Percentiles rank a stretch among this genome's conserved stretches.
phyloP scores from a whole-genome alignment of 2,113 vertebrate genomes.

The Zosterops japonicus region DNA sequence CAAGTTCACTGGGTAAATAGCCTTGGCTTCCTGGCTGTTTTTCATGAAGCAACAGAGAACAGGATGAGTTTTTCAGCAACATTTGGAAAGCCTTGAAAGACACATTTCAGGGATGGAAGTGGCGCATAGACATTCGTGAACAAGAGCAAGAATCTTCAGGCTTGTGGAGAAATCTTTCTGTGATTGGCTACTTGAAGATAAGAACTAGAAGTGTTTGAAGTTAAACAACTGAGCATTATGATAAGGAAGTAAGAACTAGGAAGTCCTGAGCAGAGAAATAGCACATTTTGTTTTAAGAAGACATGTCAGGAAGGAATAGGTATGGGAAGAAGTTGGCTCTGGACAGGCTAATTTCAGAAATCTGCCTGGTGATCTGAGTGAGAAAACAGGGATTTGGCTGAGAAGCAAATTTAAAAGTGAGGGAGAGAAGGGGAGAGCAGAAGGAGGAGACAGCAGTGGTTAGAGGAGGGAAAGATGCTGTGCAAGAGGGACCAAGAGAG shows the following conservation, averaged over 20 bases:
- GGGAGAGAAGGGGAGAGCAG: neutral
- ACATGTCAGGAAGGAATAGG: neutral
- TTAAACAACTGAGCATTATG: accelerated
- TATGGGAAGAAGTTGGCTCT: neutral
- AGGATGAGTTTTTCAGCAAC: neutral
- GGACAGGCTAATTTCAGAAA: neutral
- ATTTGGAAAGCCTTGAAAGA: neutral
- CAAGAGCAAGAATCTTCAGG: neutral
- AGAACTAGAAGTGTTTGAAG: neutral
- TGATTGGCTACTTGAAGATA: accelerated
- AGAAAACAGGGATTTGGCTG: neutral
- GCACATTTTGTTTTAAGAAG: neutral
- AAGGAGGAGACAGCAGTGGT: neutral
- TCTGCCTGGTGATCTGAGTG: neutral
- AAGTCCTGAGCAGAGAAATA: neutral
- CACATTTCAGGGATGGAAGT: neutral
- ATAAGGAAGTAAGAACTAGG: neutral
- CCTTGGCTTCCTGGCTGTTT: accelerated
- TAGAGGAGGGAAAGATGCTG: neutral
- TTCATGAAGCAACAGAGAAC: neutral
- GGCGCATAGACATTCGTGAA: neutral
- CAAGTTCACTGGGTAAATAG: neutral
- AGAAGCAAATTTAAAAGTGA: neutral
- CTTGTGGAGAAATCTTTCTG: neutral
- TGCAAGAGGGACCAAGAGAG: neutral